Evolutionary conservation across 2,113 vertebrate species (phyloP), one percentile per base, ranked within the genome.

Genomic region (Piaya cayana): DNA sequence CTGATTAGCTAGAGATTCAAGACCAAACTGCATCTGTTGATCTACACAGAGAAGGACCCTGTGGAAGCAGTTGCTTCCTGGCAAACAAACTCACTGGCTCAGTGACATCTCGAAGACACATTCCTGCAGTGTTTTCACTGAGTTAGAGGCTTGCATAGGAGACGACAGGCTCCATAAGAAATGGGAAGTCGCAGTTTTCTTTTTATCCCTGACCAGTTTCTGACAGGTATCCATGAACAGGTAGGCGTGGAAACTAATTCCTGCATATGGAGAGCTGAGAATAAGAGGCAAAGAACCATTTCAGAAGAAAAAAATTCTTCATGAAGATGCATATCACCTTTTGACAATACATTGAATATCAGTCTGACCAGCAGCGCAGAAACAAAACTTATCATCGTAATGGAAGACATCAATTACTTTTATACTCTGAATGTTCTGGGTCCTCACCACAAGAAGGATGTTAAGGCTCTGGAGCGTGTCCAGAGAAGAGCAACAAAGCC

Each of bases 1-100:
- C 87, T 78, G 55, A 83, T 75, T 82, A 84, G 81, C 50, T 95
- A 79, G 81, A 87, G 49, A 79, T 72, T 91, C 94, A 90, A 53
- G 26, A 56, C 70, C 75, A 96, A 82, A 80, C 56, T 30, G 25
- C 32, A 80, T 85, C 55, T 90, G 92, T 52, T 78, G 59, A 88
- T 71, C 55, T 83, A 60, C 5, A 5, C 6, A 15, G 52, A 63
- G 34, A 94, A 22, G 7, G 13, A 63, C 27, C 67, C 50, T 77
- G 16, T 70, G 67, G 65, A 92, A 93, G 67, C 30, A 75, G 56
- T 26, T 55, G 59, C 34, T 55, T 88, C 29, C 53, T 59, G 52
- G n/a, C n/a, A 82, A 89, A 49, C 6, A 58, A 85, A 90, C 62
- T 6, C 42, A 3, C 29, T 21, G 11, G 58, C n/a, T 84, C 30